Conservation (phyloP, 1,140 invertebrate species). For the Scaptomyza pallida region DNA sequence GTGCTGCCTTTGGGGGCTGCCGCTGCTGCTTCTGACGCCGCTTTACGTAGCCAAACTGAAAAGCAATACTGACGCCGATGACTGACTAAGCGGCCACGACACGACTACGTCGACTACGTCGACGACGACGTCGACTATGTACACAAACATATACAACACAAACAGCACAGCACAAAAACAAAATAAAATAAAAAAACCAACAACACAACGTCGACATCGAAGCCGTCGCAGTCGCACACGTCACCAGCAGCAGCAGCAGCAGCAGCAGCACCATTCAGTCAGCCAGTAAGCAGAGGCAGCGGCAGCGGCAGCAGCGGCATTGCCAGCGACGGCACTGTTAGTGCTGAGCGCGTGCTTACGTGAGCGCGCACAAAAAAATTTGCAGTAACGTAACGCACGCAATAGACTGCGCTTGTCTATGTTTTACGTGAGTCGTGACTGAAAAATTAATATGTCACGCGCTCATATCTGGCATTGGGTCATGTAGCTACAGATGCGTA, state of each 20-base stretch:
- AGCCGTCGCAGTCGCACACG: constrained; percentile 50
- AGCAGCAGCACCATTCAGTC: constrained; percentile 10
- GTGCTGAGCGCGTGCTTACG: constrained; percentile 27
- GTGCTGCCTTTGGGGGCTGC: constrained; percentile 20
- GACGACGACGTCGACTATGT: constrained; percentile 28
- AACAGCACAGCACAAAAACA: background rate
- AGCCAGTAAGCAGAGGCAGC: constrained; percentile 11
- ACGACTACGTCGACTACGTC: constrained; percentile 32
- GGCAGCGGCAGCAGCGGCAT: constrained; percentile 14
- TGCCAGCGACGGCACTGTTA: constrained; percentile 21
- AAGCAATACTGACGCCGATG: constrained; percentile 61
- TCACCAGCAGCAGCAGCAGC: constrained; percentile 46
- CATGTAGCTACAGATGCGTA: background rate
- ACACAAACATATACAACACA: background rate
- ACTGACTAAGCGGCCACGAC: constrained; percentile 70
- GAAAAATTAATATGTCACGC: background rate
- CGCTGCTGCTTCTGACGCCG: constrained; percentile 58
- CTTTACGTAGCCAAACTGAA: constrained; percentile 68
- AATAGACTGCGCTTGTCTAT: background rate
- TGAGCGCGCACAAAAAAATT: constrained; percentile 6
- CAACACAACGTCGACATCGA: constrained; percentile 25
- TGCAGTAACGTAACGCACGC: too few relatives aligned
- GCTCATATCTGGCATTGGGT: background rate
- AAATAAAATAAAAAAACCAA: background rate
- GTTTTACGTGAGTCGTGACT: constrained; percentile 4